Base-by-base conservation (phyloP, 2,113 vertebrate genomes). In the Psittacara wagleri region DNA sequence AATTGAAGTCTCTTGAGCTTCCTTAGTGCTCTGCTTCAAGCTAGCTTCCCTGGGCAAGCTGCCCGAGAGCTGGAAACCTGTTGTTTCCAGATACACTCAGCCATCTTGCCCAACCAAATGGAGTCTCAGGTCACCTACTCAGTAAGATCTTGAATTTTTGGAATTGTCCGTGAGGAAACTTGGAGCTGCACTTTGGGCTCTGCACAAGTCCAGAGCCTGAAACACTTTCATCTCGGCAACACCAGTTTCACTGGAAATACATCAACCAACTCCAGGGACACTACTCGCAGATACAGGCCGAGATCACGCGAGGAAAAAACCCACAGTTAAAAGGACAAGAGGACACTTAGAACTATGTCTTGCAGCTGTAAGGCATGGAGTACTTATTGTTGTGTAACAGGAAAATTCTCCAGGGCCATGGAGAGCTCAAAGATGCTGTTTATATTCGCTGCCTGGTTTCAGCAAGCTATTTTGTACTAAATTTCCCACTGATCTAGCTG, bases 401-500 rank as follows among this genome's bases (percentile, higher is more conserved):
- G 35, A 78, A 84, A 92, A 77, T 14, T 80, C 44, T 64, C 61
- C 87, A 83, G 75, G 7, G 20, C 46, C 77, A 52, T 2, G 0
- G 78, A 49, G 77, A 88, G 81, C 66, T 59, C 52, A 64, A 80
- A 74, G 76, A 91, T 61, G 61, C 70, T 86, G 76, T 77, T 95
- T 79, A 54, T 49, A 91, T 52, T 80, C 3, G 0, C 51, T 55
- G 66, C 77, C 72, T 67, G 48, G 19, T 52, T 78, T 86, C 85
- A 61, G 63, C 6, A 27, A 90, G 77, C 43, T 80, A 25, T 69
- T 93, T 80, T 92, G 67, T 54, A 75, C 70, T 83, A 44, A 69
- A 72, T 74, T 79, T 96, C 68, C 68, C 75, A 49, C 83, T 95
- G 83, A 81, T 94, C 78, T 79, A 95, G 86, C 75, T 94, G 77